A percentile compares a stretch with the other conserved stretches of the same genome.
Conservation (phyloP, 2,797 vertebrate species). For the Acropternis orthonyx region DNA sequence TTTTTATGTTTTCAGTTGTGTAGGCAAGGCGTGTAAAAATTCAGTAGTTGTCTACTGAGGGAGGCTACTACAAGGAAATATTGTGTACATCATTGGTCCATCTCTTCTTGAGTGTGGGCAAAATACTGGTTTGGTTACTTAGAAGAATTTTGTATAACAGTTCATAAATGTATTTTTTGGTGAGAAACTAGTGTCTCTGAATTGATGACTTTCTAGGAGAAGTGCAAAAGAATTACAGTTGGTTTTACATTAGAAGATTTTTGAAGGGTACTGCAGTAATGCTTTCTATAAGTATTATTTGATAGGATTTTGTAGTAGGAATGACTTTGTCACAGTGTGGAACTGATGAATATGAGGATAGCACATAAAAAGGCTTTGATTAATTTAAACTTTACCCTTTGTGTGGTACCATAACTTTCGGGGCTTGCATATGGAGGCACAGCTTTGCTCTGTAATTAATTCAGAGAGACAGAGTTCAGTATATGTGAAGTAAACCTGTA, state of each 20-base stretch:
- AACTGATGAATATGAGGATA: neutral
- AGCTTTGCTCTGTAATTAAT: conserved; percentile 20
- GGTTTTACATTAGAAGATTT: neutral
- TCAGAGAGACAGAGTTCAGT: neutral
- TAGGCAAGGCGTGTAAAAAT: neutral
- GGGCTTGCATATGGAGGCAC: neutral
- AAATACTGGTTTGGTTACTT: neutral
- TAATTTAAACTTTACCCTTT: neutral
- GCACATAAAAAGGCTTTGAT: neutral
- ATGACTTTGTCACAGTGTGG: neutral
- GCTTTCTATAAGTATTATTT: neutral
- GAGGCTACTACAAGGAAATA: neutral
- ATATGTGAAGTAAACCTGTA: neutral
- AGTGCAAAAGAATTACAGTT: neutral
- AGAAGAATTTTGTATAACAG: neutral
- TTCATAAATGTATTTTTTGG: neutral
- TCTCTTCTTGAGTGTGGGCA: neutral
- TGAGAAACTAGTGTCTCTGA: neutral
- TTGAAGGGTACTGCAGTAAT: neutral
- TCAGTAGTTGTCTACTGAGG: neutral
- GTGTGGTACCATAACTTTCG: neutral
- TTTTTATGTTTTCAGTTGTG: neutral
- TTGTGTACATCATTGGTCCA: neutral
- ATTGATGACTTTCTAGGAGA: neutral
- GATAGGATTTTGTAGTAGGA: neutral